Evolutionary conservation across 2,113 vertebrate genomes (phyloP).

Genomic region (Notechis scutatus): DNA sequence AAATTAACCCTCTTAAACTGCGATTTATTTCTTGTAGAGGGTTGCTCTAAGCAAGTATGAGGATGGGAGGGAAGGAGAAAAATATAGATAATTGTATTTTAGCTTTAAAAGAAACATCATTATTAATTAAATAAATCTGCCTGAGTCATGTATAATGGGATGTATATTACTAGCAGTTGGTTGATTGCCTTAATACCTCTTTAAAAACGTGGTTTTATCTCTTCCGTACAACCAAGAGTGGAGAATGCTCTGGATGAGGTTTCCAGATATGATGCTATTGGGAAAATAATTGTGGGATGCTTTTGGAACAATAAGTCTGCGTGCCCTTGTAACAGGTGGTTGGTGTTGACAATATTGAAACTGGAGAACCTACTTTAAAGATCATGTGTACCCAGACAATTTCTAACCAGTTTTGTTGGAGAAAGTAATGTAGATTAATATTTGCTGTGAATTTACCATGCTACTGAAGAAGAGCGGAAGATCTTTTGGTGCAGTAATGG

Average conservation of each 20-base stretch:
- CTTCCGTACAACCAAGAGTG: not conserved
- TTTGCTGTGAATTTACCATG: not conserved
- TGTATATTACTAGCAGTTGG: not conserved
- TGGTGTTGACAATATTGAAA: not conserved
- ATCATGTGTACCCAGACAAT: not conserved
- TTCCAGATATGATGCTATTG: not conserved
- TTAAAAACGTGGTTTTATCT: not conserved
- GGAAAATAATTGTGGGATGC: not conserved
- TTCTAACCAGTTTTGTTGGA: not conserved
- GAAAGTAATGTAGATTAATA: not conserved
- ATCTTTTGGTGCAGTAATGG: not conserved
- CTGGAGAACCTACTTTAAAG: not conserved
- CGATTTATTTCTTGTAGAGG: not conserved
- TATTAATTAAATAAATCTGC: not conserved
- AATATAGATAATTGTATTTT: not conserved
- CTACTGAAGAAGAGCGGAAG: not conserved
- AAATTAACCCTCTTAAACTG: constrained; percentile 47
- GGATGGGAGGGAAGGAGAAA: not conserved
- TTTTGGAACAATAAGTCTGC: not conserved
- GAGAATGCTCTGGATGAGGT: too few species aligned
- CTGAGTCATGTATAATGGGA: not conserved
- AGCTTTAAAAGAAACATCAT: not conserved
- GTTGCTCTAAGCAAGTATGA: not conserved
- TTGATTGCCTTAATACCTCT: not conserved
- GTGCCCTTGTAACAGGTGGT: not conserved